Evolutionary conservation across 2,888 invertebrate genomes (phyloP).

Genomic region (Chelonus formosanus): DNA sequence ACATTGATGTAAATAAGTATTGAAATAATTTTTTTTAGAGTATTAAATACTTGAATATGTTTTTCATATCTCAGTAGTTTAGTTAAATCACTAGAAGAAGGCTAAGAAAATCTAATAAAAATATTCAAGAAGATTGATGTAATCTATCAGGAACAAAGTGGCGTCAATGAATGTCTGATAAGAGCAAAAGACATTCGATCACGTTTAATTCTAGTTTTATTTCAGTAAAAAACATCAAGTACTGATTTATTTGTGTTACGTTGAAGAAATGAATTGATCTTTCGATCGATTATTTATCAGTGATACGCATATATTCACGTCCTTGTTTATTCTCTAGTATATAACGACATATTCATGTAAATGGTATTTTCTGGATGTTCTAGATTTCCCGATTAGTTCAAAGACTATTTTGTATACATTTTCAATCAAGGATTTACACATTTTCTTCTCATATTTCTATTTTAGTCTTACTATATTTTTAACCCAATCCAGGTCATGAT

Average conservation of each 20-base stretch:
- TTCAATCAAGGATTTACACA: conserved; percentile 38
- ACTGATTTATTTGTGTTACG: conserved; percentile 44
- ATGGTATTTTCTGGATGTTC: conserved; percentile 40
- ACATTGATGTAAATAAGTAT: neutral
- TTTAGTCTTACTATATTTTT: neutral
- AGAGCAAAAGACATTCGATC: too few species aligned
- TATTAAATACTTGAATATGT: too few species aligned
- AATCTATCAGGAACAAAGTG: too few species aligned
- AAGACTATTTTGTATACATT: conserved; percentile 5
- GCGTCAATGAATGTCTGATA: too few species aligned
- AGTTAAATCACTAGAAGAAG: too few species aligned
- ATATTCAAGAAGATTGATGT: too few species aligned
- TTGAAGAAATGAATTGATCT: conserved; percentile 41
- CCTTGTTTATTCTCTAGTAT: conserved; percentile 22
- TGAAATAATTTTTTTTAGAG: conserved; percentile 9
- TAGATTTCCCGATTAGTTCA: conserved; percentile 41
- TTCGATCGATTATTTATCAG: conserved; percentile 39
- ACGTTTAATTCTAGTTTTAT: too few species aligned
- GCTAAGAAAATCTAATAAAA: too few species aligned
- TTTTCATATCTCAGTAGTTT: too few species aligned
- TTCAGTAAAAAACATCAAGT: conserved; percentile 39
- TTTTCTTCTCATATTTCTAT: neutral
- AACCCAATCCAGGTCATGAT: conserved; percentile 16
- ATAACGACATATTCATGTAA: conserved; percentile 24
- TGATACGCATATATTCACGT: conserved; percentile 38